A percentile compares a stretch with the other conserved stretches of the same genome.
Conservation (phyloP, 2,888 invertebrate species). For the Aleiodes testaceus region DNA sequence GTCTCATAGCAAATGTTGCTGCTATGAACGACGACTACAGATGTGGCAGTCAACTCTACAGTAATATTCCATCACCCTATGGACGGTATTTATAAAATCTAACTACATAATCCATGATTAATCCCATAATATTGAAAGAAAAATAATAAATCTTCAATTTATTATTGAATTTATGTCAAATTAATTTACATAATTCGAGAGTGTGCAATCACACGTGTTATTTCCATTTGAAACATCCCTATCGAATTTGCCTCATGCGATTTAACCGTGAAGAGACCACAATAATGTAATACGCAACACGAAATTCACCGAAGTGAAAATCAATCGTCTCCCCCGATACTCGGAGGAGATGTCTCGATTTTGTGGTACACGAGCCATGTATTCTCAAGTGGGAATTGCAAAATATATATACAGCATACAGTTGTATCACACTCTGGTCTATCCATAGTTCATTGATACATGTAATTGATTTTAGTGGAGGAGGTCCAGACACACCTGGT, state of each 20-base stretch:
- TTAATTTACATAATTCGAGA: neutral
- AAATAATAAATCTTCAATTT: neutral
- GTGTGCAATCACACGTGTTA: conserved; percentile 4
- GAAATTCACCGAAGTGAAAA: conserved; percentile 23
- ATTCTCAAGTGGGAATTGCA: conserved; percentile 26
- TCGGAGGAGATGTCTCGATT: conserved; percentile 25
- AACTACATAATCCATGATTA: too few relatives aligned
- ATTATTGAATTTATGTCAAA: neutral
- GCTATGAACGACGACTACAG: conserved; percentile 97
- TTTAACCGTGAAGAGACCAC: neutral
- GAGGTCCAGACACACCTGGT: conserved; percentile 50
- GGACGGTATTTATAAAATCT: conserved; percentile 38
- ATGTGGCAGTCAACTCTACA: conserved; percentile 76
- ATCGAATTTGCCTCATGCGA: neutral
- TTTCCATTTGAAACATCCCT: neutral
- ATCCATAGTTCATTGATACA: conserved; percentile 36
- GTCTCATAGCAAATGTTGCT: conserved; percentile 93
- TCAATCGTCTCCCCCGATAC: conserved; percentile 23
- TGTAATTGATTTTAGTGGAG: conserved; percentile 40
- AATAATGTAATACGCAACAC: conserved; percentile 12
- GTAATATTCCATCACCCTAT: conserved; percentile 68
- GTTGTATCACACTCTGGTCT: neutral
- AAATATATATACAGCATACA: neutral
- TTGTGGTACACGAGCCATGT: conserved; percentile 15
- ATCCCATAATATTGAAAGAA: neutral